phyloP scores from a whole-genome alignment of 1,140 invertebrate genomes.

The Frieseomelitta varia region DNA sequence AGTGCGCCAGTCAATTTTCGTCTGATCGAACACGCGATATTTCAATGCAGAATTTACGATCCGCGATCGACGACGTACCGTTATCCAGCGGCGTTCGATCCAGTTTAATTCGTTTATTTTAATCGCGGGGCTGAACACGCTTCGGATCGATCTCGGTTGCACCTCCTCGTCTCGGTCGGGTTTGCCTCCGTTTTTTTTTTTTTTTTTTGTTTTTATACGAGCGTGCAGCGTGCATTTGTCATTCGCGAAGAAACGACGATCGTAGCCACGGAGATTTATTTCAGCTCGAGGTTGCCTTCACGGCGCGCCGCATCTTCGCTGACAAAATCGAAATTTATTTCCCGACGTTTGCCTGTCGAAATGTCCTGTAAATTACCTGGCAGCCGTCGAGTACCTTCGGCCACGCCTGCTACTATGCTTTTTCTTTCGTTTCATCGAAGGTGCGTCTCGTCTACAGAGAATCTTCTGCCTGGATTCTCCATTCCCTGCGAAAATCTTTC shows the following conservation, averaged over 20 bases:
- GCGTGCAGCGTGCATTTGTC: conserved; percentile 29
- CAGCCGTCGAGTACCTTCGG: neutral
- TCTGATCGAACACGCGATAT: neutral
- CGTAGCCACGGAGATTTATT: conserved; percentile 30
- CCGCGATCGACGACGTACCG: conserved; percentile 30
- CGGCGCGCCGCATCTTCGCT: conserved; percentile 17
- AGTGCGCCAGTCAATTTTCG: no score
- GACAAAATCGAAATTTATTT: conserved; percentile 38
- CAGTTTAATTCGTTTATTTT: conserved; percentile 11
- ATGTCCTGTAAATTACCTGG: conserved; percentile 21
- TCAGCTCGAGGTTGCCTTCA: conserved; percentile 9
- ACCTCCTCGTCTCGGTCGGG: neutral
- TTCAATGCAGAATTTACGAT: conserved; percentile 16
- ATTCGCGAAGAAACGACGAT: conserved; percentile 38
- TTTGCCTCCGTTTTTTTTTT: conserved; percentile 18
- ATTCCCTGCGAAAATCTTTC: no score
- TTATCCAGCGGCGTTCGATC: neutral
- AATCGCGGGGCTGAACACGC: neutral
- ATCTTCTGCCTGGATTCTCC: neutral
- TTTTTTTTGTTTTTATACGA: no score
- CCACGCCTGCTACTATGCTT: neutral
- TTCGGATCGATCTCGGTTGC: neutral
- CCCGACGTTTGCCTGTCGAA: neutral
- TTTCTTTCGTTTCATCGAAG: conserved; percentile 2
- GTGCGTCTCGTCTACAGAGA: neutral